Base-by-base conservation (phyloP, 2,797 vertebrate species). In the Pipistrellus kuhlii region DNA sequence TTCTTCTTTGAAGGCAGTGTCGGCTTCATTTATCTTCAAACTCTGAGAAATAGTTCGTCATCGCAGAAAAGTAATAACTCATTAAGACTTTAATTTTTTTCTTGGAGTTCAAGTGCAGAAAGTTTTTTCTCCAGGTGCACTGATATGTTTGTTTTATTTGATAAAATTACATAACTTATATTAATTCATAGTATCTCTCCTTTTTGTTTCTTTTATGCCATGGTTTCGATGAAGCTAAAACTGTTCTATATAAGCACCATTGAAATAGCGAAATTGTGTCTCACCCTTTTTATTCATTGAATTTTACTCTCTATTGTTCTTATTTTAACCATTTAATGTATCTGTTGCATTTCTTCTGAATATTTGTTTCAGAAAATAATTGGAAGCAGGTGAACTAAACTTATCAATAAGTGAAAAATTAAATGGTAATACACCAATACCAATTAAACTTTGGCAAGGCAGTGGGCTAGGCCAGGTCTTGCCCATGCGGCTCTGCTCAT, bases 1-100 rank as follows among this genome's bases (percentile, higher is more conserved):
- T 41, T 92, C n/a, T 82, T 32, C 73, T 35, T 46, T 27, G 76
- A 91, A 72, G 80, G 46, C n/a, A 68, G 5, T 0, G 21, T 57
- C 30, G 6, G n/a, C 38, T 80, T 90, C 73, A 81, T 90, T 90
- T 90, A 48, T 82, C 87, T 55, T 62, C 75, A 41, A 46, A 57
- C n/a, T 72, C 20, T 88, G 78, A 73, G 48, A 90, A 85, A 83
- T 11, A 59, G 30, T 46, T 83, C 35, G 13, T 30, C 38, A 17
- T 48, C 72, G 2, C 30, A 53, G 85, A 55, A 68, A 90, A 35
- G 17, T 6, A 13, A 46, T 85, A 87, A 68, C 59, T 71, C 9
- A 15, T 5, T n/a, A 23, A 75, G 17, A 15, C 27, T 78, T 87
- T 35, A 27, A 15, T 55, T 86, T 68, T 89, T 48, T 80, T 30